A percentile compares a stretch with the other conserved stretches of the same genome.
phyloP scores from a whole-genome alignment of 2,888 invertebrate genomes.

The Ephialtes manifestator region DNA sequence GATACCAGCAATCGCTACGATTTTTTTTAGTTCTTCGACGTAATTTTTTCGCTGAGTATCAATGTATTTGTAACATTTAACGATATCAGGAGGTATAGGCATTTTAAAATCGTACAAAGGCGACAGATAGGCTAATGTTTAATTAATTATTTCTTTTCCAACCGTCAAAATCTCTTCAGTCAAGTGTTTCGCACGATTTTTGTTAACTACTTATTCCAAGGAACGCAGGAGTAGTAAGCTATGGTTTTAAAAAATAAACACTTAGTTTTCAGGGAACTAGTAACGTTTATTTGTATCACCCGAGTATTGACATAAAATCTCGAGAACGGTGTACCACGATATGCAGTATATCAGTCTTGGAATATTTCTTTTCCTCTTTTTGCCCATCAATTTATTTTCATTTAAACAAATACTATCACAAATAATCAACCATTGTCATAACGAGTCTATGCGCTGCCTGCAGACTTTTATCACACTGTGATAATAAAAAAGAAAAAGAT shows the following conservation, averaged over 20 bases:
- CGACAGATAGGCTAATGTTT: neutral
- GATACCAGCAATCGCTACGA: slow-evolving; percentile 83
- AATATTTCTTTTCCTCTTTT: slow-evolving; percentile 58
- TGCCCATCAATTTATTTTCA: slow-evolving; percentile 39
- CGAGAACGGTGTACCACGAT: slow-evolving; percentile 72
- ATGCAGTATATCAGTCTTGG: slow-evolving; percentile 78
- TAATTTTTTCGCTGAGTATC: slow-evolving; percentile 82
- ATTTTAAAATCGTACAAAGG: slow-evolving; percentile 51
- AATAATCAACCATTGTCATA: neutral
- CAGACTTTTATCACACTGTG: slow-evolving; percentile 6
- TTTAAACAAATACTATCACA: slow-evolving; percentile 12
- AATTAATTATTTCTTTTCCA: neutral
- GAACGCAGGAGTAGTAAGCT: too few species aligned
- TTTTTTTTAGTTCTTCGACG: slow-evolving; percentile 81
- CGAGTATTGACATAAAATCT: slow-evolving; percentile 70
- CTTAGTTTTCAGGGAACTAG: slow-evolving; percentile 37
- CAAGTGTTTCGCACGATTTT: slow-evolving; percentile 14
- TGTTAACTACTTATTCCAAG: neutral
- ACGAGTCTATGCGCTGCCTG: slow-evolving; percentile 14
- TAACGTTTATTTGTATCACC: slow-evolving; percentile 53
- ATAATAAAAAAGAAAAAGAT: neutral
- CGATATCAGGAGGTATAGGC: slow-evolving; percentile 82
- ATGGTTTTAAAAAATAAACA: neutral
- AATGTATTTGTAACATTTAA: slow-evolving; percentile 84
- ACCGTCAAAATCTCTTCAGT: slow-evolving; percentile 2